Conservation (phyloP, 2,113 vertebrate species). For the Meles meles region DNA sequence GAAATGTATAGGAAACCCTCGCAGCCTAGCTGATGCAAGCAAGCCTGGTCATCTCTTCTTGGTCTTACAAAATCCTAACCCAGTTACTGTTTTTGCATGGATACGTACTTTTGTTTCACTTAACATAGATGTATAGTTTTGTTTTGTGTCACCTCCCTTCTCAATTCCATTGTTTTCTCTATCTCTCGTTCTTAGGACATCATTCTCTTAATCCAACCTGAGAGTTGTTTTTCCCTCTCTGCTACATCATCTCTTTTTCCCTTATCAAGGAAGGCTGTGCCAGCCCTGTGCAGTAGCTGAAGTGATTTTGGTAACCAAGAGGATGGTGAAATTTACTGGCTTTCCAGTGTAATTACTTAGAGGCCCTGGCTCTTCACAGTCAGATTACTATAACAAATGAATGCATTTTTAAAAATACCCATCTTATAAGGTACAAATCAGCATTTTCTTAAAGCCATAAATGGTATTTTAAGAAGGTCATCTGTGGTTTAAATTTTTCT, state of each 20-base stretch:
- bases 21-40: not conserved
- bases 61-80: not conserved
- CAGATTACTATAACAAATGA: not conserved
- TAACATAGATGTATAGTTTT: not conserved
- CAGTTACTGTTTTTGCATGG: not conserved
- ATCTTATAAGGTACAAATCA: not conserved
- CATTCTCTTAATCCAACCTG: not conserved
- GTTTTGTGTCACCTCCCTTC: not conserved
- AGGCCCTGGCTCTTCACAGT: not conserved
- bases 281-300: not conserved
- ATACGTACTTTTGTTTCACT: not conserved
- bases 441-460: conserved; percentile 8
- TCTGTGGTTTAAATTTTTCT: not conserved
- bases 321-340: not conserved
- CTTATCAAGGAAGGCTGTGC: not conserved
- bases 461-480: not conserved
- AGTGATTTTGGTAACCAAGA: not conserved
- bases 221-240: not conserved
- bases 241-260: not conserved
- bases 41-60: not conserved
- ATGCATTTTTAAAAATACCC: not conserved
- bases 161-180: not conserved
- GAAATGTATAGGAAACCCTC: not conserved
- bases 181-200: not conserved
- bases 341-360: not conserved